These are phyloP conservation scores for Labeo rohita DNA, from an alignment of 2,113 vertebrate species.

Conservation along the genomic window DNA sequence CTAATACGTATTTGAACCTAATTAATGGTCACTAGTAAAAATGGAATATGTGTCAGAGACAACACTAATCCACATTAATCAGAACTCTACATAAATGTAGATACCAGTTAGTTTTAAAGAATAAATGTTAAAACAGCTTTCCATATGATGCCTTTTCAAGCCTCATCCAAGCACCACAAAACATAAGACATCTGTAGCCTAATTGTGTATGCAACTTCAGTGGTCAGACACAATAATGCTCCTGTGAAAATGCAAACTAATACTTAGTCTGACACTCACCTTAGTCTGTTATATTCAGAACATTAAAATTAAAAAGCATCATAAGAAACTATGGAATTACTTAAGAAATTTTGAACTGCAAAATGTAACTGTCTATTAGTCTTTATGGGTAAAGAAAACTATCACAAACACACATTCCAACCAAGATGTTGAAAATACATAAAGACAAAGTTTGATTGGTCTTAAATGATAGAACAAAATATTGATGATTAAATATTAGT, in stretches of 20 bases:
- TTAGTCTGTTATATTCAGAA: background rate
- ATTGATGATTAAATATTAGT: background rate
- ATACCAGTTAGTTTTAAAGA: background rate
- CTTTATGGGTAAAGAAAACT: background rate
- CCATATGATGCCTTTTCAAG: background rate
- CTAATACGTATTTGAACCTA: background rate
- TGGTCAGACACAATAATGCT: background rate
- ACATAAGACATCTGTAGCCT: background rate
- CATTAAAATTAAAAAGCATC: background rate
- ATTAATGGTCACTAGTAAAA: background rate
- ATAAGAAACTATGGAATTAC: background rate
- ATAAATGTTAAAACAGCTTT: background rate
- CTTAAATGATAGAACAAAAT: background rate
- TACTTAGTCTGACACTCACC: background rate
- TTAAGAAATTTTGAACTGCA: background rate
- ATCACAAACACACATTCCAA: background rate
- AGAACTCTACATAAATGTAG: background rate
- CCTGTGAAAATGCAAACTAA: background rate
- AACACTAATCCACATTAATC: background rate
- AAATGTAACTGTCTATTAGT: background rate
- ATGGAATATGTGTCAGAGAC: background rate
- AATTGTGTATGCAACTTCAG: constrained; percentile 1
- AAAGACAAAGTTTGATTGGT: background rate
- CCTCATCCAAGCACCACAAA: background rate
- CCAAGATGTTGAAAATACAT: background rate